Conservation (phyloP, 1,140 invertebrate genomes). For the Halyomorpha halys region DNA sequence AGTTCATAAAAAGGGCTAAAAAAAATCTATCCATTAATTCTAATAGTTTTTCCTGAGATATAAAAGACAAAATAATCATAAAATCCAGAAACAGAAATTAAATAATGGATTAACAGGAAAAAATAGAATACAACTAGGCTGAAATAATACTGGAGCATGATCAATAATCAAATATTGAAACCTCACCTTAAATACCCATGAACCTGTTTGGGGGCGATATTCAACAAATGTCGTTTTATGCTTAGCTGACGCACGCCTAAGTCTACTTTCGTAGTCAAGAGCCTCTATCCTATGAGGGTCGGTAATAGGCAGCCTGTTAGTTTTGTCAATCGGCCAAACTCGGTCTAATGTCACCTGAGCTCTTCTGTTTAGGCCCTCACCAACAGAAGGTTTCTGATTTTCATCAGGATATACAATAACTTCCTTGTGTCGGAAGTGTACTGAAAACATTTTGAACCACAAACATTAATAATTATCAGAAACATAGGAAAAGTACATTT, state of each 20-base stretch:
- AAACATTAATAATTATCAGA: neutral
- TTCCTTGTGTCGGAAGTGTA: constrained; percentile 65
- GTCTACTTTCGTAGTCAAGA: constrained; percentile 80
- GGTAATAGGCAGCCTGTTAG: constrained; percentile 65
- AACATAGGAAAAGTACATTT: neutral
- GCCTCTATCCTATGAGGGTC: constrained; percentile 62
- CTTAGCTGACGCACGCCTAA: constrained; percentile 73
- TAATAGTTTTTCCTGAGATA: too few relatives aligned
- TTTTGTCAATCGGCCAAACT: constrained; percentile 90
- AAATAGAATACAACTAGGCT: too few relatives aligned
- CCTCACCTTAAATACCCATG: constrained; percentile 79
- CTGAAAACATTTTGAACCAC: constrained; percentile 35
- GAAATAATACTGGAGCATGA: too few relatives aligned
- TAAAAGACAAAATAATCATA: too few relatives aligned
- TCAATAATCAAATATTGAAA: neutral
- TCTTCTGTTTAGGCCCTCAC: constrained; percentile 77
- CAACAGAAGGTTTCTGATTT: constrained; percentile 59
- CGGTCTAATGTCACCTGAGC: constrained; percentile 88
- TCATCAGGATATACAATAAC: constrained; percentile 50
- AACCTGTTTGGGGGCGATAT: constrained; percentile 88
- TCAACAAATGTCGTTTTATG: constrained; percentile 86
- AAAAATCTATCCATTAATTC: too few relatives aligned
- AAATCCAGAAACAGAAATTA: too few relatives aligned
- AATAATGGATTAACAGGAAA: too few relatives aligned
- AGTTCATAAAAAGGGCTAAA: too few relatives aligned